Evolutionary conservation across 2,888 invertebrate species (phyloP).

Genomic region (Stramonita haemastoma): DNA sequence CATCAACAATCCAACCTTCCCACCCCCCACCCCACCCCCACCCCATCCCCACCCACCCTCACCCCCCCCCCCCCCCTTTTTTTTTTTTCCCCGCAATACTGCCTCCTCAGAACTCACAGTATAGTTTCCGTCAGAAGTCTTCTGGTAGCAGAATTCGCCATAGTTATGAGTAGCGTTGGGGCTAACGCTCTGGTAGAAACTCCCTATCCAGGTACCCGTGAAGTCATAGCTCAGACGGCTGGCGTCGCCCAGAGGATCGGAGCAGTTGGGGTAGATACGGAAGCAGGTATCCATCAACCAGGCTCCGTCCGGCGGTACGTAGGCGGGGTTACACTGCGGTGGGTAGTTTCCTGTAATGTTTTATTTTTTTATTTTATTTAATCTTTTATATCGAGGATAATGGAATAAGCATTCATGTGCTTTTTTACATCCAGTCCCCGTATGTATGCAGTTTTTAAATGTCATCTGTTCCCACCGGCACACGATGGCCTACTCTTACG

Average conservation of each 20-base stretch:
- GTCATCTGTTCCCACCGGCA: too few species aligned
- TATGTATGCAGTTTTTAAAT: too few species aligned
- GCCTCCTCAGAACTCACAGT: neutral
- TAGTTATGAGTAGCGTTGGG: neutral
- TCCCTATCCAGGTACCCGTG: neutral
- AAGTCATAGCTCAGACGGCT: conserved; percentile 7
- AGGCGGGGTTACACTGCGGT: conserved; percentile 19
- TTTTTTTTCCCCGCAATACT: too few species aligned
- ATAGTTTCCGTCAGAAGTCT: neutral
- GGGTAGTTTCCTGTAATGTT: conserved; percentile 20
- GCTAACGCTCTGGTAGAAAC: neutral
- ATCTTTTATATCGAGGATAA: too few species aligned
- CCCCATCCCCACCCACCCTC: neutral
- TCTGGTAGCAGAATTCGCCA: conserved; percentile 27
- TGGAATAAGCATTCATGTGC: too few species aligned
- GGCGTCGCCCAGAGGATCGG: conserved; percentile 23
- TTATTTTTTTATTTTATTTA: too few species aligned
- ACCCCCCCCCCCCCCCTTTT: neutral
- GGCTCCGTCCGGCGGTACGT: conserved; percentile 8
- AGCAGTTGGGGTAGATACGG: conserved; percentile 29
- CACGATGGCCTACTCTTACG: too few species aligned
- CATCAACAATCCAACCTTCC: too few species aligned
- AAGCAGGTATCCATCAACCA: conserved; percentile 23
- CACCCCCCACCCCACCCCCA: neutral
- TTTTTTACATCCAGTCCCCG: too few species aligned